phyloP scores from a whole-genome alignment of 2,888 invertebrate genomes.

The Papilio protenor region DNA sequence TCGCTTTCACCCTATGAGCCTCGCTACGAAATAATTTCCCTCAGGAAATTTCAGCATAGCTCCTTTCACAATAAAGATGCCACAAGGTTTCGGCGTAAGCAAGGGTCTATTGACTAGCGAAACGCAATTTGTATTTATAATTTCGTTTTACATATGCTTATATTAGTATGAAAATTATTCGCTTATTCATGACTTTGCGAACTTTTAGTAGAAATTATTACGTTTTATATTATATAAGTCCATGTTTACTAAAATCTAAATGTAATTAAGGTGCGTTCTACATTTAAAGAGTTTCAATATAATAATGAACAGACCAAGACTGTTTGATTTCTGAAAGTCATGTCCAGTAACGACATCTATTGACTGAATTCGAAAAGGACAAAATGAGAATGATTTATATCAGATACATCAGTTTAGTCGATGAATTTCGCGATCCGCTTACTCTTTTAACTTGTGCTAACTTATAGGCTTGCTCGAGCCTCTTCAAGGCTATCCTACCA shows the following conservation, averaged over 20 bases:
- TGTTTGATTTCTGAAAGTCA: too few species aligned
- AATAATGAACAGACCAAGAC: too few species aligned
- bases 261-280: neutral
- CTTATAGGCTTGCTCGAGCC: constrained; percentile 37
- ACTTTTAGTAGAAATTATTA: neutral
- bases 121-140: constrained; percentile 19
- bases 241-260: neutral
- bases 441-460: constrained; percentile 18
- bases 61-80: constrained; percentile 10
- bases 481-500: constrained; percentile 50
- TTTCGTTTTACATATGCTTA: neutral
- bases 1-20: neutral
- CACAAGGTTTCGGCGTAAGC: constrained; percentile 1
- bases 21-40: constrained; percentile 18
- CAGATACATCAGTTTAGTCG: too few species aligned
- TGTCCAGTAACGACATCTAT: too few species aligned
- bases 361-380: too few species aligned
- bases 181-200: neutral
- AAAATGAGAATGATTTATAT: too few species aligned
- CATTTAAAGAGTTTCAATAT: neutral
- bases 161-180: neutral
- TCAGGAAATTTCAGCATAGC: constrained; percentile 19
- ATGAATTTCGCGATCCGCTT: neutral
- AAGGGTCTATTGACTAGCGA: neutral
- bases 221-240: neutral